These are phyloP conservation scores for Chrysolina americana DNA, from an alignment of 2,888 invertebrate genomes.

Conservation along the genomic window DNA sequence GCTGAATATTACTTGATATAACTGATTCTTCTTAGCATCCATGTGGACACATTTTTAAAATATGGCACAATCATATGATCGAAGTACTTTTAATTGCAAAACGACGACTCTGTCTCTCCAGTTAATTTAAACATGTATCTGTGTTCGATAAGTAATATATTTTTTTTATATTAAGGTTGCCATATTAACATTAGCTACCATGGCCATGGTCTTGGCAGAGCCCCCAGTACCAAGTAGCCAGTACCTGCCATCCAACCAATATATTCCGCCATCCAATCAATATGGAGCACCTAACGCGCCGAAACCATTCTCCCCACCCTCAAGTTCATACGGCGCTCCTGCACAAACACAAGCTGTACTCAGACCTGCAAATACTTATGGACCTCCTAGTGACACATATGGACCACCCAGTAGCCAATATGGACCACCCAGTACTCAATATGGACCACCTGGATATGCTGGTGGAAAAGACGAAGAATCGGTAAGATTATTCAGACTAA, in stretches of 20 bases:
- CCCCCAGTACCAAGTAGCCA: slow-evolving; percentile 65
- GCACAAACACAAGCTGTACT: slow-evolving; percentile 48
- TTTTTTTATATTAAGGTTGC: slow-evolving; percentile 52
- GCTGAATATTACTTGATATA: too few relatives aligned
- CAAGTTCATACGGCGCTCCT: slow-evolving; percentile 59
- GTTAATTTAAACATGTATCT: too few relatives aligned
- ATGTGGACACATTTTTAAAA: too few relatives aligned
- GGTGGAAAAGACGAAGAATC: slow-evolving; percentile 63
- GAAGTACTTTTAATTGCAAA: too few relatives aligned
- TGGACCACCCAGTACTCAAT: slow-evolving; percentile 52
- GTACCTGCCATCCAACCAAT: slow-evolving; percentile 63
- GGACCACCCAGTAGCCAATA: slow-evolving; percentile 51
- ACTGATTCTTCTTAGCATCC: too few relatives aligned
- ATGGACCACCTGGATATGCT: slow-evolving; percentile 47
- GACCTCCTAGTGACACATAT: slow-evolving; percentile 53
- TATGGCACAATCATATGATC: too few relatives aligned
- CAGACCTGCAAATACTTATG: slow-evolving; percentile 54
- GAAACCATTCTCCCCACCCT: slow-evolving; percentile 57
- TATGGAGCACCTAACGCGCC: slow-evolving; percentile 59
- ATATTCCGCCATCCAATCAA: slow-evolving; percentile 56
- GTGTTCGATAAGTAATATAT: too few relatives aligned
- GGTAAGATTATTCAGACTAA: slow-evolving; percentile 55
- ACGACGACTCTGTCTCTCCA: too few relatives aligned
- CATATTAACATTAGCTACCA: slow-evolving; percentile 55
- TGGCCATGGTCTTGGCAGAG: slow-evolving; percentile 63